Percentiles rank a stretch among this genome's conserved stretches.
phyloP scores from a whole-genome alignment of 2,113 vertebrate species.

The Salvator merianae region DNA sequence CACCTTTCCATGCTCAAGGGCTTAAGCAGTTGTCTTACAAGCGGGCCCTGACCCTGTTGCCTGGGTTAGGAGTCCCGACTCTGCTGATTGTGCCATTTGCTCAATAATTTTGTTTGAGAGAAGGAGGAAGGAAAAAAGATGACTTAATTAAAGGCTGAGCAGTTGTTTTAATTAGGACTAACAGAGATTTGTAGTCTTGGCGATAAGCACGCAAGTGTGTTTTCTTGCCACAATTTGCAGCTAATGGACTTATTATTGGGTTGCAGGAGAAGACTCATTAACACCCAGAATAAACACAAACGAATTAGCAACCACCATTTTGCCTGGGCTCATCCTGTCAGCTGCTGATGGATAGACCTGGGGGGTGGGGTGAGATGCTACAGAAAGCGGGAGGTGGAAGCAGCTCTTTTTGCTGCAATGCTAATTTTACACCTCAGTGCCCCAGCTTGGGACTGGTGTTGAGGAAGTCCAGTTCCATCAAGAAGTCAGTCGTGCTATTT shows the following conservation, averaged over 20 bases:
- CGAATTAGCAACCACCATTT: constrained; percentile 28
- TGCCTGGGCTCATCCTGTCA: constrained; percentile 9
- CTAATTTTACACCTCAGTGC: constrained; percentile 33
- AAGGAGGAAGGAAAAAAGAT: constrained; percentile 37
- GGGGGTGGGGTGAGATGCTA: neutral
- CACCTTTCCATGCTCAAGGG: neutral
- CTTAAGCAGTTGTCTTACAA: no score
- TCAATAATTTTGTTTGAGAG: constrained; percentile 10
- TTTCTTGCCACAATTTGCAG: constrained; percentile 44
- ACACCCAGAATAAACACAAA: constrained; percentile 39
- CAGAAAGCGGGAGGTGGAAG: fast-evolving
- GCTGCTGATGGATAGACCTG: neutral
- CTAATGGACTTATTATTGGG: constrained; percentile 50
- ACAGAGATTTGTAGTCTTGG: constrained; percentile 49
- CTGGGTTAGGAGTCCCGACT: neutral
- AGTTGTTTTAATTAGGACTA: constrained; percentile 44
- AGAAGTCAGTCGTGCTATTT: no score
- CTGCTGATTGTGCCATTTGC: neutral
- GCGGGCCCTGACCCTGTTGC: no score
- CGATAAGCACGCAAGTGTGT: neutral
- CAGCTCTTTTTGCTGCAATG: neutral
- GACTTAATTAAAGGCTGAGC: constrained; percentile 58
- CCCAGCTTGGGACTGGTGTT: neutral
- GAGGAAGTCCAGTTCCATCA: no score
- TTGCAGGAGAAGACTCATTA: constrained; percentile 28